A percentile compares a stretch with the other conserved stretches of the same genome.
Conservation (phyloP, 2,797 vertebrate species). For the Catamblyrhynchus diadema region DNA sequence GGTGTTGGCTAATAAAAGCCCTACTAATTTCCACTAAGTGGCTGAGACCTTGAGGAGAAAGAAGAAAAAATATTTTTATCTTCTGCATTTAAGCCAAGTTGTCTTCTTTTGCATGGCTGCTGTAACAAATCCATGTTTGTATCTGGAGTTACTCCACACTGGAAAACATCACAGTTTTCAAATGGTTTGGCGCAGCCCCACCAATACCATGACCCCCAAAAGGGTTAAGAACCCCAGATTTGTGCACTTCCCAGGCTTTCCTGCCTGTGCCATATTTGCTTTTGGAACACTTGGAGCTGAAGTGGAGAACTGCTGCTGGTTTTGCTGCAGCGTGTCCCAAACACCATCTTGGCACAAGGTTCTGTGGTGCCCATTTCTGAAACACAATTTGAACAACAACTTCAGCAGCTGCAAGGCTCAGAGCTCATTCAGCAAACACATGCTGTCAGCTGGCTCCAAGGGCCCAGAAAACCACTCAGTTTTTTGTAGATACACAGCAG, state of each 20-base stretch:
- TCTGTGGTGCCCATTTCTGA: neutral
- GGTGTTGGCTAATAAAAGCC: neutral
- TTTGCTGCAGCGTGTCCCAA: neutral
- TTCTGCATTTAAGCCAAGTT: neutral
- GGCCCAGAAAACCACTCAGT: neutral
- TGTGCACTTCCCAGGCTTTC: neutral
- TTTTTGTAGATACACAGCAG: neutral
- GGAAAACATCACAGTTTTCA: rapidly evolving
- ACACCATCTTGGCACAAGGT: rapidly evolving
- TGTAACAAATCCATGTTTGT: neutral
- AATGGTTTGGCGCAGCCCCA: neutral
- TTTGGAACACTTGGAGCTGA: neutral
- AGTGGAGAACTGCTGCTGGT: neutral
- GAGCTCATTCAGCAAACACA: neutral
- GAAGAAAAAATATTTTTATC: neutral
- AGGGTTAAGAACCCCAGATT: neutral
- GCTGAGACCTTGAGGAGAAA: neutral
- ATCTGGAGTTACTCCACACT: rapidly evolving
- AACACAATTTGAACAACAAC: neutral
- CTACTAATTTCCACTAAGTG: neutral
- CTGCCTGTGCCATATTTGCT: neutral
- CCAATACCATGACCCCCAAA: rapidly evolving
- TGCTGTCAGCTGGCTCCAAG: neutral
- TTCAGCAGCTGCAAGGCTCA: neutral
- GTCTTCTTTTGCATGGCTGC: neutral